A percentile compares a stretch with the other conserved stretches of the same genome.
Conservation (phyloP, 37 sponge, comb jelly and placozoan species). For the Halisarca cf. caerulea region DNA sequence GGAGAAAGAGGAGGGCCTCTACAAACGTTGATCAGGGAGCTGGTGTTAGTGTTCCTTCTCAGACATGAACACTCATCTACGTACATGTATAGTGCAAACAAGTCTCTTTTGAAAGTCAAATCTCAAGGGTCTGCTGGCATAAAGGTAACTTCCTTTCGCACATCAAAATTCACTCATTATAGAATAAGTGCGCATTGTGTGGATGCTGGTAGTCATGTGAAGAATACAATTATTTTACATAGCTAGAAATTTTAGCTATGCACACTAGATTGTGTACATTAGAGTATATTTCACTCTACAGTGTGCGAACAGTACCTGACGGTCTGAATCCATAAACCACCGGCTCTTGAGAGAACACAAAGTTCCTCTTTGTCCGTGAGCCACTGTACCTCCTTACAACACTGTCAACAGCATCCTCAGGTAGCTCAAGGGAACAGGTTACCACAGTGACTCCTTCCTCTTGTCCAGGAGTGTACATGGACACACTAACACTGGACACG, state of each 20-base stretch:
- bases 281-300: no score
- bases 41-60: not conserved
- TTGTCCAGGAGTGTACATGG: not conserved
- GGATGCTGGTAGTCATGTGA: no score
- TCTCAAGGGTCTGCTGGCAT: no score
- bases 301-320: no score
- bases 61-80: not conserved
- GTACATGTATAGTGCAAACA: no score
- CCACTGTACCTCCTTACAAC: not conserved
- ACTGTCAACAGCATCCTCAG: slow-evolving; percentile 5
- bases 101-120: no score
- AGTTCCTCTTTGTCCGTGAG: not conserved
- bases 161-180: no score
- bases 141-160: no score
- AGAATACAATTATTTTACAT: no score
- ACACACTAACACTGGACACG: not conserved
- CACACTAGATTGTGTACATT: no score
- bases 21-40: not conserved
- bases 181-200: no score
- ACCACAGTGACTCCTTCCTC: not conserved
- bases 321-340: slow-evolving; percentile 3
- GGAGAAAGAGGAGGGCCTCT: not conserved
- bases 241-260: not conserved
- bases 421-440: slow-evolving; percentile 1
- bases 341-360: not conserved